Conservation (phyloP, 2,888 invertebrate genomes). For the Epistrophella euchroma region DNA sequence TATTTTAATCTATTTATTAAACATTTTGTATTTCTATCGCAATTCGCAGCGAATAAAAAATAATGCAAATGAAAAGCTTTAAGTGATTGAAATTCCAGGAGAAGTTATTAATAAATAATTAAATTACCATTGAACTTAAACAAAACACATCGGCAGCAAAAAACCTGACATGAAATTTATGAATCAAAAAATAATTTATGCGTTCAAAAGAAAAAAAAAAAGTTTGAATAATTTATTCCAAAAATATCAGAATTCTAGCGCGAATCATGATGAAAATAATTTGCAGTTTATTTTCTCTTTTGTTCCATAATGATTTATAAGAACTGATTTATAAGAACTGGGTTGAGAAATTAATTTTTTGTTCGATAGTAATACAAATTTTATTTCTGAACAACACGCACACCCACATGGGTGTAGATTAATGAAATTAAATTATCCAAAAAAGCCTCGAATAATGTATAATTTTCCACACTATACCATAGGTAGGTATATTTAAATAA, state of each 20-base stretch:
- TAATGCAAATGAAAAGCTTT: not conserved
- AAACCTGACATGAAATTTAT: not conserved
- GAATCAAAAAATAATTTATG: slow-evolving; percentile 24
- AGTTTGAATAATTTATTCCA: slow-evolving; percentile 5
- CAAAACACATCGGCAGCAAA: no score
- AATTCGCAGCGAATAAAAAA: not conserved
- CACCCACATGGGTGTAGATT: not conserved
- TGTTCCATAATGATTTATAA: slow-evolving; percentile 6
- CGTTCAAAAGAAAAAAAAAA: not conserved
- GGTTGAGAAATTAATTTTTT: not conserved
- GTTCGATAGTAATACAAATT: not conserved
- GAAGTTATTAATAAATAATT: not conserved
- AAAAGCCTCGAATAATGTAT: not conserved
- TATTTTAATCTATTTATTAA: no score
- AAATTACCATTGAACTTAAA: not conserved
- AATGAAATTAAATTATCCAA: not conserved
- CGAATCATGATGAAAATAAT: slow-evolving; percentile 17
- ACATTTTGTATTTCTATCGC: no score
- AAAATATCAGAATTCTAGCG: slow-evolving; percentile 10
- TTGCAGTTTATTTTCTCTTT: slow-evolving; percentile 11
- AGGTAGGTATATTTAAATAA: not conserved
- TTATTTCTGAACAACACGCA: slow-evolving; percentile 18
- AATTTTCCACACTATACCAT: slow-evolving; percentile 1
- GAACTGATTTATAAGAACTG: slow-evolving; percentile 2
- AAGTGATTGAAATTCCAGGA: not conserved